Percentiles rank a stretch among this genome's conserved stretches.
Conservation (phyloP, 2,113 vertebrate genomes). For the Lichenostomus cassidix region DNA sequence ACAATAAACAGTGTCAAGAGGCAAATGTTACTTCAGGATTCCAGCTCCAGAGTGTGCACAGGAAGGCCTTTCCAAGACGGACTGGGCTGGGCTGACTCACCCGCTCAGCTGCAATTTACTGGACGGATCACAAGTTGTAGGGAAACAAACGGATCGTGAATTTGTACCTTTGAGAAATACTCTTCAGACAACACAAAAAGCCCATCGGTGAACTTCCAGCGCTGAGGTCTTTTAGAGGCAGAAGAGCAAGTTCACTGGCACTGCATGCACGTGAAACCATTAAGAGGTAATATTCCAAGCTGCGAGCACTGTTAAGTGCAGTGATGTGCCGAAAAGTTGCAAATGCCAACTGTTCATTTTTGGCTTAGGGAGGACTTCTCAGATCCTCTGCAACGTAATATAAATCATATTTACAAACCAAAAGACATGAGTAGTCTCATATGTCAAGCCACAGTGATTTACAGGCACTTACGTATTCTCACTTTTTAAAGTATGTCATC, state of each 20-base stretch:
- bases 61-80: background rate
- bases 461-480: background rate
- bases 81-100: background rate
- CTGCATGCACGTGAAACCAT: background rate
- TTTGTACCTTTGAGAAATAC: background rate
- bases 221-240: background rate
- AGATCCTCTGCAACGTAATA: background rate
- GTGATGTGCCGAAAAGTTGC: background rate
- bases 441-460: conserved; percentile 10
- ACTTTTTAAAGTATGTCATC: background rate
- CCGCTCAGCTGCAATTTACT: rapidly evolving
- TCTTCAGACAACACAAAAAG: background rate
- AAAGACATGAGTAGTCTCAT: background rate
- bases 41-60: background rate
- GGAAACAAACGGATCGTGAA: background rate
- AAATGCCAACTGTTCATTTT: background rate
- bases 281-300: background rate
- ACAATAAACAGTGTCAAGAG: background rate
- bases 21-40: background rate
- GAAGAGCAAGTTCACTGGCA: background rate
- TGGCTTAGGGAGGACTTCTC: background rate
- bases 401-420: conserved; percentile 32
- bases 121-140: background rate
- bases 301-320: background rate
- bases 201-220: background rate